These are phyloP conservation scores for Xyliphius kryptos DNA, from an alignment of 2,113 vertebrate species.

Conservation along the genomic window DNA sequence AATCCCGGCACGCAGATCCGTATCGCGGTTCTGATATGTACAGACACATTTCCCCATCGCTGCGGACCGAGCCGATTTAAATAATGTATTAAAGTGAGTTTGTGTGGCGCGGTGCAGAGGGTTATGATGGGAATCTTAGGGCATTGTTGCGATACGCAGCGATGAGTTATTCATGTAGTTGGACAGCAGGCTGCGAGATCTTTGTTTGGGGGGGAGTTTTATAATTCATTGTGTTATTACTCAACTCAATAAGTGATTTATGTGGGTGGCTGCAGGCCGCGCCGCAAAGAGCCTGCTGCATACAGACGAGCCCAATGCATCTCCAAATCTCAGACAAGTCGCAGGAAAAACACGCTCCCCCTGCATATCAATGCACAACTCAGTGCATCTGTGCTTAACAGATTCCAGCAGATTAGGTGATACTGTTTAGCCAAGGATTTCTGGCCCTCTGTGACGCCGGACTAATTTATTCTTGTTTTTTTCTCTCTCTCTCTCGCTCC, in stretches of 20 bases:
- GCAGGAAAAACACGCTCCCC: conserved; percentile 49
- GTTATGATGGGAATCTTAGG: conserved; percentile 6
- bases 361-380: conserved; percentile 35
- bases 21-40: too few species aligned
- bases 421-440: conserved; percentile 35
- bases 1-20: too few species aligned
- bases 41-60: too few species aligned
- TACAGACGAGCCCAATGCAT: conserved; percentile 57
- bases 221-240: conserved; percentile 65
- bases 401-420: conserved; percentile 31
- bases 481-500: conserved; percentile 49
- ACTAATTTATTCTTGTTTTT: conserved; percentile 49
- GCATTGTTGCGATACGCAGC: neutral
- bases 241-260: conserved; percentile 66
- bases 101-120: neutral
- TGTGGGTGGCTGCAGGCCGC: conserved; percentile 58
- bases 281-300: conserved; percentile 58
- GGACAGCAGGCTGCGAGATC: conserved; percentile 41
- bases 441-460: conserved; percentile 28
- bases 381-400: conserved; percentile 13
- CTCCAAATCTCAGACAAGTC: conserved; percentile 56
- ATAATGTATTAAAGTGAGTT: too few species aligned
- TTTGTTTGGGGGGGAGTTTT: conserved; percentile 54
- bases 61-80: too few species aligned
- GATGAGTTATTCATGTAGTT: conserved; percentile 24